Evolutionary conservation across 2,888 invertebrate genomes (phyloP).

Genomic region (Aplocera efformata): DNA sequence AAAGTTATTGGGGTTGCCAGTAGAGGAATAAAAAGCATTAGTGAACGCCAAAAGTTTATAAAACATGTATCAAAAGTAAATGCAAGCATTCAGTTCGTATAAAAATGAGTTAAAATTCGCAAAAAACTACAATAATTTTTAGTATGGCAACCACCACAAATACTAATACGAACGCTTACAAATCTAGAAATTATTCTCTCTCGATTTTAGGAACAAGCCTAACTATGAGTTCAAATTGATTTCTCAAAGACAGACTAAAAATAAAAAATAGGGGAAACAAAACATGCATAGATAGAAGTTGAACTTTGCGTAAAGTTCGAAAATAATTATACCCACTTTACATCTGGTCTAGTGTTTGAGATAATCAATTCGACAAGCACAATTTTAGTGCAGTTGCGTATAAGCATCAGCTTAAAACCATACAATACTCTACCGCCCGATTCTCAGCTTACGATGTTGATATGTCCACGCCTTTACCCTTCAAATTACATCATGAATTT

Average conservation of each 20-base stretch:
- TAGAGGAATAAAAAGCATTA: slow-evolving; percentile 44
- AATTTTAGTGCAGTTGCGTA: slow-evolving; percentile 17
- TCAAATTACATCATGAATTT: slow-evolving; percentile 19
- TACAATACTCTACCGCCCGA: slow-evolving; percentile 26
- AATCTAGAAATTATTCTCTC: slow-evolving; percentile 69
- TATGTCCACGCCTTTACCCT: slow-evolving; percentile 25
- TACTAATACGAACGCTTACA: slow-evolving; percentile 55
- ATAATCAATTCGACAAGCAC: slow-evolving; percentile 19
- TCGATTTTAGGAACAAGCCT: slow-evolving; percentile 62
- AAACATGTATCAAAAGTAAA: slow-evolving; percentile 62
- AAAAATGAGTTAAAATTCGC: slow-evolving; percentile 36
- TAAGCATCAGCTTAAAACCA: slow-evolving; percentile 25
- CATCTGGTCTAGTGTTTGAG: slow-evolving; percentile 17
- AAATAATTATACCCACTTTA: slow-evolving; percentile 1
- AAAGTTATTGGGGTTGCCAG: slow-evolving; percentile 53
- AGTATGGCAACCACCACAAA: slow-evolving; percentile 59
- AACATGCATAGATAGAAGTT: neutral
- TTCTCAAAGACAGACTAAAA: slow-evolving; percentile 29
- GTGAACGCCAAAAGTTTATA: slow-evolving; percentile 31
- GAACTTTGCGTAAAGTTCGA: neutral
- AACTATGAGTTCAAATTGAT: slow-evolving; percentile 38
- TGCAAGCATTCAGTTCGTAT: slow-evolving; percentile 60
- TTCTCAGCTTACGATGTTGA: slow-evolving; percentile 24
- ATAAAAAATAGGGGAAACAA: slow-evolving; percentile 7
- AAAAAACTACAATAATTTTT: slow-evolving; percentile 31